phyloP scores from a whole-genome alignment of 2,888 invertebrate species.

The Imbricaverruca yamaguchii region DNA sequence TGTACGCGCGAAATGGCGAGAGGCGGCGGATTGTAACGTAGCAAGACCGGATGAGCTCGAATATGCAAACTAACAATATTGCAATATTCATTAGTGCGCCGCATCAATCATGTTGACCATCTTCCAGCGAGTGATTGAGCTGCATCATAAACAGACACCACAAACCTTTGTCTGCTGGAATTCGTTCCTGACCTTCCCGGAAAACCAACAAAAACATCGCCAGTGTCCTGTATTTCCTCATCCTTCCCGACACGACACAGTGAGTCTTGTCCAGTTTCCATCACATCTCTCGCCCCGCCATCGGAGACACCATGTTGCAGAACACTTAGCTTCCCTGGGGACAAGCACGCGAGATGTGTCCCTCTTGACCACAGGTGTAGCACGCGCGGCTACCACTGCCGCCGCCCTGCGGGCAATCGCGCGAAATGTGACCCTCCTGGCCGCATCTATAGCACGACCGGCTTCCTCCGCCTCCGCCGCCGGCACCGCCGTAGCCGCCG shows the following conservation, averaged over 20 bases:
- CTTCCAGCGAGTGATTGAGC: no score
- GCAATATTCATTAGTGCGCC: no score
- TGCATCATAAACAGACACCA: no score
- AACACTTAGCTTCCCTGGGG: neutral
- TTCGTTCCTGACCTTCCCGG: no score
- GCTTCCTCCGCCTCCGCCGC: neutral
- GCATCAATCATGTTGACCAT: no score
- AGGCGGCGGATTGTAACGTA: no score
- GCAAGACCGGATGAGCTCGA: no score
- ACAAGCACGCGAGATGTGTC: neutral
- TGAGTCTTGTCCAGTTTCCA: neutral
- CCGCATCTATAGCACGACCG: neutral
- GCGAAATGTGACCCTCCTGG: neutral
- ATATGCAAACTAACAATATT: no score
- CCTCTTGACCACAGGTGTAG: neutral
- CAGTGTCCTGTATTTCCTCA: slow-evolving; percentile 16
- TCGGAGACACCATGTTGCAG: neutral
- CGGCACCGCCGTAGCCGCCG: neutral
- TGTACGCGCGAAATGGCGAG: no score
- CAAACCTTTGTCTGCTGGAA: no score
- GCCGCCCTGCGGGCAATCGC: neutral
- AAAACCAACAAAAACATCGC: neutral
- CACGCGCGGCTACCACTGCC: neutral
- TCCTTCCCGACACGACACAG: neutral
- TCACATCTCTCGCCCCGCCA: neutral